phyloP scores from a whole-genome alignment of 2,797 vertebrate species.

The Sciurus vulgaris region DNA sequence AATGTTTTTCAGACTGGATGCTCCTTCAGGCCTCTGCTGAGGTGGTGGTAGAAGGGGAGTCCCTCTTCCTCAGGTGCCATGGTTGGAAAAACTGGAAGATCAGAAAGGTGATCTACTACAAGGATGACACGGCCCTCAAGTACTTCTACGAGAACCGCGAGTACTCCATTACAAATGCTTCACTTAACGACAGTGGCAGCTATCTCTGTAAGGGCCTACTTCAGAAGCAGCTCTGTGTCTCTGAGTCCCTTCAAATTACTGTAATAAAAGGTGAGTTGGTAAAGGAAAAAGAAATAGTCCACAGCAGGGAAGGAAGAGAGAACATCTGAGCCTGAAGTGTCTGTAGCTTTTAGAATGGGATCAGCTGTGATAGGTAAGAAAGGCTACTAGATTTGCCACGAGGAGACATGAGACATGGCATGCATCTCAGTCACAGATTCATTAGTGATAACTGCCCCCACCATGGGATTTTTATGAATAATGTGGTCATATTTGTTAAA shows the following conservation, averaged over 20 bases:
- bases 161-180: neutral
- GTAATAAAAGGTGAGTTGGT: slow-evolving; percentile 67
- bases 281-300: neutral
- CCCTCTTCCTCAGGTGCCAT: slow-evolving; percentile 71
- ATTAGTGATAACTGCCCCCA: neutral
- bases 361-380: neutral
- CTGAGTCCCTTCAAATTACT: slow-evolving; percentile 34
- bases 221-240: accelerated
- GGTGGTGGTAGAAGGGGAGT: neutral
- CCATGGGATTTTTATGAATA: neutral
- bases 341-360: neutral
- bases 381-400: neutral
- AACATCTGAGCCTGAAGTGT: neutral
- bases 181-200: neutral
- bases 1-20: slow-evolving; percentile 77
- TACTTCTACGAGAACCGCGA: slow-evolving; percentile 60
- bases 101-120: slow-evolving; percentile 75
- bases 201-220: slow-evolving; percentile 42
- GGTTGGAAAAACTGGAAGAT: slow-evolving; percentile 48
- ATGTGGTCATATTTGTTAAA: neutral
- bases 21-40: slow-evolving; percentile 72
- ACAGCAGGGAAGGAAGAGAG: neutral
- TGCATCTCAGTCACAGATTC: neutral
- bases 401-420: neutral
- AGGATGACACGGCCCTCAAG: slow-evolving; percentile 8